phyloP scores from a whole-genome alignment of 2,797 vertebrate genomes.

The Euthynnus affinis region DNA sequence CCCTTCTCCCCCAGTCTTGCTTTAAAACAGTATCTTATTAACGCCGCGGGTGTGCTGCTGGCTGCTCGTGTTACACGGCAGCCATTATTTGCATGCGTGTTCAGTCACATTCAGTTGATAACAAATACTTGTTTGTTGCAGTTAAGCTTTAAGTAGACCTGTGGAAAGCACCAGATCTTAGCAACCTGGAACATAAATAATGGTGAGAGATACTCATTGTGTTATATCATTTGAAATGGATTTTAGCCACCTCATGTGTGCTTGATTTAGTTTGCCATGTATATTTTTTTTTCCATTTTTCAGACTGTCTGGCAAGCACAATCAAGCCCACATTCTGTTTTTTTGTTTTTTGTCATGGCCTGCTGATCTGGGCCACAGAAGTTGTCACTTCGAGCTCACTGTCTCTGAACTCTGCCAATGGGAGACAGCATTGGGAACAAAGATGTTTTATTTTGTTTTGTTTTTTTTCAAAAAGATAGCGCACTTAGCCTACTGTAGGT shows the following conservation, averaged over 20 bases:
- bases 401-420: conserved; percentile 49
- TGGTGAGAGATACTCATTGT: neutral
- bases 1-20: neutral
- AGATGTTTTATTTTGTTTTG: conserved; percentile 13
- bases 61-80: conserved; percentile 29
- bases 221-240: conserved; percentile 20
- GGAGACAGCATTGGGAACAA: conserved; percentile 66
- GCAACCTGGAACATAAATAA: conserved; percentile 24
- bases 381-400: conserved; percentile 37
- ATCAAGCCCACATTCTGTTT: conserved; percentile 38
- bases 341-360: conserved; percentile 33
- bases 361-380: conserved; percentile 61
- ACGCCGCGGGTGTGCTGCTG: neutral
- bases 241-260: conserved; percentile 24
- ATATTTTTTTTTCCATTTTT: conserved; percentile 21
- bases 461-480: conserved; percentile 15
- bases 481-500: conserved; percentile 46
- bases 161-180: conserved; percentile 51
- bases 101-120: conserved; percentile 20
- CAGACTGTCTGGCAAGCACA: conserved; percentile 50
- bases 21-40: conserved; percentile 16
- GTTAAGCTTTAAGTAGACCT: conserved; percentile 50
- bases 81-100: conserved; percentile 50
- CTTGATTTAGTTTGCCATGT: conserved; percentile 57
- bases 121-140: conserved; percentile 34